Evolutionary conservation across 2,113 vertebrate genomes (phyloP), one percentile per base, ranked within the genome.

Genomic region (Rhinichthys klamathensis): DNA sequence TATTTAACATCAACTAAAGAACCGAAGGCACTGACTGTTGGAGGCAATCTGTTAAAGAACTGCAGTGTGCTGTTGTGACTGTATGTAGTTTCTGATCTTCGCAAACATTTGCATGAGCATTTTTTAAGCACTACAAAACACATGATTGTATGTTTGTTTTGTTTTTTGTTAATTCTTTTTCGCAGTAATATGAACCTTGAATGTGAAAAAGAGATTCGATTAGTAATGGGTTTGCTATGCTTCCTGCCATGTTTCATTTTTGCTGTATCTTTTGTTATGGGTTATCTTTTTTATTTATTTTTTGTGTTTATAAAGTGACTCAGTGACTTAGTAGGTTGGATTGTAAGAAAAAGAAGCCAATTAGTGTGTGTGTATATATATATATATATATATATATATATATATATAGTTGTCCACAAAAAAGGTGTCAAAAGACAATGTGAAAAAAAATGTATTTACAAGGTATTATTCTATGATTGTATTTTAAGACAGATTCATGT

Each of bases 21-120:
- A 91, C 91, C 61, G 78, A 91, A 95, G 96, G 95, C 95, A 87
- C 87, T 92, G 96, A 96, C 96, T 95, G 96, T 96, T 96, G 95
- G 89, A 92, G 92, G 80, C 58, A 88, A 83, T 86, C 89, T 92
- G 86, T 88, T 90, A 79, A 83, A 87, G 27, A 80, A 84, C 30
- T n/a, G 21, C n/a, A 84, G 46, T 35, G 56, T 78, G 41, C 73
- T 86, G 8, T 90, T 87, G 58, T 91, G 90, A 88, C 89, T 90
- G 94, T 93, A 80, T 87, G 86, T 91, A 87, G 73, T 65, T 82
- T 88, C 70, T 86, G 23, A 84, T 80, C 73, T 88, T 86, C 49
- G 44, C 38, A 82, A 49, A 41, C 83, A 84, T 87, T 92, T 94
- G 95, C 96, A 96, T 94, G 95, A 93, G 92, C 92, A 80, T 90